Percentiles rank a stretch among this genome's conserved stretches.
phyloP scores from a whole-genome alignment of 2,888 invertebrate species.

The Zootermopsis nevadensis region DNA sequence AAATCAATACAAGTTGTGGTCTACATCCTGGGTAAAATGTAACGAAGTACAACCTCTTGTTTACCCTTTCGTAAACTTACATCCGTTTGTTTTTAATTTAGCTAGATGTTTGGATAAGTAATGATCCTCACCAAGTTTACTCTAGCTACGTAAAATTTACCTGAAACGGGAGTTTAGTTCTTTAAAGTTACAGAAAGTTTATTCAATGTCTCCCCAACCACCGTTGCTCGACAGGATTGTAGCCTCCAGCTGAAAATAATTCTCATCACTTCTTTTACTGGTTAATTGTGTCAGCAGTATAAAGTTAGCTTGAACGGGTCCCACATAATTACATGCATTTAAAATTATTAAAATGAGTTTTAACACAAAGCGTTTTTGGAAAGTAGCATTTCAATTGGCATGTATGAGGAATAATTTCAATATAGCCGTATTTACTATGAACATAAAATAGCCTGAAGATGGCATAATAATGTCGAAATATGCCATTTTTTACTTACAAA shows the following conservation, averaged over 20 bases:
- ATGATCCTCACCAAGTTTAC: slow-evolving; percentile 1
- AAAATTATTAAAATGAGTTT: no score
- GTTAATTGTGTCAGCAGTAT: not conserved
- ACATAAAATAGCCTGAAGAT: no score
- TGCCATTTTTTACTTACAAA: no score
- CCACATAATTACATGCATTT: no score
- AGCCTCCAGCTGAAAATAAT: not conserved
- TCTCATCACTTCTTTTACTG: not conserved
- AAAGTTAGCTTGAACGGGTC: not conserved
- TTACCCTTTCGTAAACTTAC: not conserved
- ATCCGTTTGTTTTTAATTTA: not conserved
- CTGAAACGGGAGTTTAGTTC: not conserved
- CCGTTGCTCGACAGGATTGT: not conserved
- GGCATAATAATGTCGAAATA: no score
- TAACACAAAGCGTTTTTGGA: no score
- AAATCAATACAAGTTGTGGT: slow-evolving; percentile 10
- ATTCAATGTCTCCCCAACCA: not conserved
- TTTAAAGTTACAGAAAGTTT: slow-evolving; percentile 1
- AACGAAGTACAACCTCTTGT: not conserved
- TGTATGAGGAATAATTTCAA: no score
- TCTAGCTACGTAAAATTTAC: not conserved
- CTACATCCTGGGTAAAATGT: not conserved
- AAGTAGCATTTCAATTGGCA: no score
- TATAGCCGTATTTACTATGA: no score
- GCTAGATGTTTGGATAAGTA: slow-evolving; percentile 13